These are phyloP conservation scores for Lasioglossum calceatum DNA, from an alignment of 2,888 invertebrate genomes.

Conservation along the genomic window DNA sequence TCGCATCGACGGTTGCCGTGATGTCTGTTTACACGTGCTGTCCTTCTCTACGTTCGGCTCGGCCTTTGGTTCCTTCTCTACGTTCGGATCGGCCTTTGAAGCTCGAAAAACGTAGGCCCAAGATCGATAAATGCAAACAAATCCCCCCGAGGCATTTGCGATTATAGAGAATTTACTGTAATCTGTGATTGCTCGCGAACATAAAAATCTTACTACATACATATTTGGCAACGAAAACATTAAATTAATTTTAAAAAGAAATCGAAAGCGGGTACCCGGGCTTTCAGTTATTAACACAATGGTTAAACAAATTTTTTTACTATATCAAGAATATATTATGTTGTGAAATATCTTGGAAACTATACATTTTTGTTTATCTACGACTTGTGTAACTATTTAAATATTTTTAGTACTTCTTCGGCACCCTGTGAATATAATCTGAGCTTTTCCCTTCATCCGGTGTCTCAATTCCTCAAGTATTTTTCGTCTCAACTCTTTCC, in stretches of 20 bases:
- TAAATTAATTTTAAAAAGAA: neutral
- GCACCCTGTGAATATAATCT: neutral
- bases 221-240: neutral
- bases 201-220: neutral
- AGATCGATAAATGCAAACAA: too few relatives aligned
- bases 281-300: too few relatives aligned
- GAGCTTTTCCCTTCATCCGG: neutral
- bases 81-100: too few relatives aligned
- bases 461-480: neutral
- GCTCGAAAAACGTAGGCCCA: too few relatives aligned
- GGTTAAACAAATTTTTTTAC: neutral
- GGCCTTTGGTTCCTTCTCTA: too few relatives aligned
- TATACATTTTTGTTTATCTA: neutral
- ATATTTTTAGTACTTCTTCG: neutral
- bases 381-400: neutral
- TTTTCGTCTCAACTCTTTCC: neutral
- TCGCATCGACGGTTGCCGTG: too few relatives aligned
- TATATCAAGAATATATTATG: neutral
- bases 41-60: too few relatives aligned
- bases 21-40: too few relatives aligned
- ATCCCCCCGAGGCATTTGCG: too few relatives aligned
- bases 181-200: neutral
- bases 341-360: neutral
- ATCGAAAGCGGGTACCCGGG: too few relatives aligned
- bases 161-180: too few relatives aligned